These are phyloP conservation scores for Apis mellifera DNA, from an alignment of 1,140 invertebrate genomes.

Conservation along the genomic window DNA sequence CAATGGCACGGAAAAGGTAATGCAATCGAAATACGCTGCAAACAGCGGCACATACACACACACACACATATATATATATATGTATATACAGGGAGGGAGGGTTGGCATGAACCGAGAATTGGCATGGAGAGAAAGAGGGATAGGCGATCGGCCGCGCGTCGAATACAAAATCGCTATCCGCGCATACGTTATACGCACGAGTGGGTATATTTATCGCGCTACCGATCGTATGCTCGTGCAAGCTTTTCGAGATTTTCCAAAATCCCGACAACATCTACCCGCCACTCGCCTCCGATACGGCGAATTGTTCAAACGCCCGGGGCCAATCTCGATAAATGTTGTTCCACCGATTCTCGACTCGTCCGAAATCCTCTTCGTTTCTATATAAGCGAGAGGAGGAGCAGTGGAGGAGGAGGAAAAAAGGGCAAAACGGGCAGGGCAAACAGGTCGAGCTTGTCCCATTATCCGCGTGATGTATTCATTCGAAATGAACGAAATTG, in stretches of 20 bases:
- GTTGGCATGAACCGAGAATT: not conserved
- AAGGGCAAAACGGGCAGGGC: too few species aligned
- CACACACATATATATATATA: too few species aligned
- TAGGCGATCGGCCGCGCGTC: slow-evolving; percentile 10
- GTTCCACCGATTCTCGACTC: slow-evolving; percentile 62
- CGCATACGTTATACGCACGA: slow-evolving; percentile 61
- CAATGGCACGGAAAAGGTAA: slow-evolving; percentile 56
- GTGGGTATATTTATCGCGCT: slow-evolving; percentile 59
- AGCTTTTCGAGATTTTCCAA: slow-evolving; percentile 60
- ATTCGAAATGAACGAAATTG: too few species aligned
- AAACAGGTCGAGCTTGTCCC: too few species aligned
- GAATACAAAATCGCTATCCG: slow-evolving; percentile 58
- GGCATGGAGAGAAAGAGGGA: not conserved
- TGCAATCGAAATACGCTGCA: slow-evolving; percentile 54
- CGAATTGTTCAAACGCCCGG: slow-evolving; percentile 59
- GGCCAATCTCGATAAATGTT: slow-evolving; percentile 66
- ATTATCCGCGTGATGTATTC: too few species aligned
- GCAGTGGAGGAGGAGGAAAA: slow-evolving; percentile 3
- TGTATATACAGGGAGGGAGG: not conserved
- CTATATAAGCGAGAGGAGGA: slow-evolving; percentile 1
- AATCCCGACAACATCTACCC: slow-evolving; percentile 58
- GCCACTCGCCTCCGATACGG: slow-evolving; percentile 32
- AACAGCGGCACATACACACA: not conserved
- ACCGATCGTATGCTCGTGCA: slow-evolving; percentile 41
- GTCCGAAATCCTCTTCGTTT: slow-evolving; percentile 34